A percentile compares a stretch with the other conserved stretches of the same genome.
Evolutionary conservation across 2,113 vertebrate genomes (phyloP).

Genomic region (Xiphorhynchus elegans): DNA sequence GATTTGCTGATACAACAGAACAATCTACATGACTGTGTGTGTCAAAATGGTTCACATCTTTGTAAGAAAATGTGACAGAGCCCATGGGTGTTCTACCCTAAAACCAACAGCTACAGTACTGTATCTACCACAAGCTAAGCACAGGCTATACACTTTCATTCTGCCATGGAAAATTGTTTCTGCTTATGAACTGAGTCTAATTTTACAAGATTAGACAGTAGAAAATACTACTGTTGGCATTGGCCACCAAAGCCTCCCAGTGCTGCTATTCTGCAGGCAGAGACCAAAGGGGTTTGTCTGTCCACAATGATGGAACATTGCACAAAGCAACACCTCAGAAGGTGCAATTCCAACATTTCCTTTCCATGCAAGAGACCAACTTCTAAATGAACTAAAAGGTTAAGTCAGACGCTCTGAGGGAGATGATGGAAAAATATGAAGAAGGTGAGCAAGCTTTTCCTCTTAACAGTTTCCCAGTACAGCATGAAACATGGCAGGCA

Average conservation of each 20-base stretch:
- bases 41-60: not conserved
- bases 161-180: not conserved
- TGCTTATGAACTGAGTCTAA: not conserved
- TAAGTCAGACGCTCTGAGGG: not conserved
- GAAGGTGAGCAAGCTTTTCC: not conserved
- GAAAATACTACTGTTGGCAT: not conserved
- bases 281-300: not conserved
- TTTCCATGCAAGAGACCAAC: not conserved
- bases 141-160: not conserved
- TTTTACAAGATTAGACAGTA: not conserved
- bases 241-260: accelerated
- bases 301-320: accelerated
- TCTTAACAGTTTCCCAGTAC: not conserved
- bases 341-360: not conserved
- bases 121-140: not conserved
- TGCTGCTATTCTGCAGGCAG: not conserved
- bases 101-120: not conserved
- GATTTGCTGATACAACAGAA: not conserved
- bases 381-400: not conserved
- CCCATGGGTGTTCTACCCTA: not conserved
- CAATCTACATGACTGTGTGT: not conserved
- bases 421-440: not conserved
- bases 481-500: not conserved
- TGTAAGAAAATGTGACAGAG: not conserved
- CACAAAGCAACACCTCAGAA: not conserved